Conservation (phyloP, 2,113 vertebrate species). For the Ursus arctos region DNA sequence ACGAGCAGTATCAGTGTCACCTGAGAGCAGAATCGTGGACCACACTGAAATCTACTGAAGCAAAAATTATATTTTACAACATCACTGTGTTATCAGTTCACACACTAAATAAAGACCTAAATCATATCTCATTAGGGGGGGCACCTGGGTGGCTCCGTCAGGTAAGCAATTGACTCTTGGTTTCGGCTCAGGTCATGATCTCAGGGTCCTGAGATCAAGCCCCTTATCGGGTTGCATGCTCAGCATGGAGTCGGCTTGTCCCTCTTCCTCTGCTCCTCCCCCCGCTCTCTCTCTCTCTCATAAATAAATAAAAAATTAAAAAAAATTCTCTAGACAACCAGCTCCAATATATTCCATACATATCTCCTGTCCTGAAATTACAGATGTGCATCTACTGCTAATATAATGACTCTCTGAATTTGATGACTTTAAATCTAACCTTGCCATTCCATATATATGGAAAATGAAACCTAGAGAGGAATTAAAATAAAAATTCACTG, state of each 20-base stretch:
- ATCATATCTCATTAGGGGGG: not conserved
- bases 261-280: not conserved
- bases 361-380: not conserved
- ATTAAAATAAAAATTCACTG: not conserved
- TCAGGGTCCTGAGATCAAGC: not conserved
- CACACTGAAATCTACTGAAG: not conserved
- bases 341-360: not conserved
- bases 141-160: not conserved
- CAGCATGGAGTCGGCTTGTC: not conserved
- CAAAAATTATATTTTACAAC: not conserved
- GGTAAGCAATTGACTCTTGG: not conserved
- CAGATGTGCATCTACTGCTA: not conserved
- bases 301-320: not conserved
- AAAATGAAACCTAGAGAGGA: not conserved
- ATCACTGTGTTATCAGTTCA: not conserved
- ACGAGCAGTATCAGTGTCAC: not conserved
- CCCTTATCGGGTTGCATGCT: not conserved
- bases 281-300: not conserved
- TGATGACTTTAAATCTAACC: slow-evolving; percentile 8
- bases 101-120: not conserved
- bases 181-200: not conserved
- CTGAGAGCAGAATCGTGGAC: not conserved
- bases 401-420: not conserved
- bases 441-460: not conserved
- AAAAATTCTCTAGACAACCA: not conserved